phyloP scores from a whole-genome alignment of 2,888 invertebrate genomes.

The Dicranocentrus wangi region DNA sequence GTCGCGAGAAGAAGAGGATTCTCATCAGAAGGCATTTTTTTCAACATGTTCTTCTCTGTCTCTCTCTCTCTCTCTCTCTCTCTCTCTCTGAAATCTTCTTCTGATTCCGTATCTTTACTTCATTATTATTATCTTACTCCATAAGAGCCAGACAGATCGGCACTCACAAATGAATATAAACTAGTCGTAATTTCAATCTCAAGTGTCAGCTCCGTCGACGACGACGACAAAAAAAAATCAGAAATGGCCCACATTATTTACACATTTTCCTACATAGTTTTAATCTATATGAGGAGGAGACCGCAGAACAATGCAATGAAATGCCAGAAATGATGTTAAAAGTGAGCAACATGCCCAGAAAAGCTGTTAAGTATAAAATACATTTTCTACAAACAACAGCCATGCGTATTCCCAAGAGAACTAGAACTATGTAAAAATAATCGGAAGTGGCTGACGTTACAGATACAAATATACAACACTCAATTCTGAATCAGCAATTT shows the following conservation, averaged over 20 bases:
- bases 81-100: neutral
- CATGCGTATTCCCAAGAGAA: neutral
- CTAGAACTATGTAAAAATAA: neutral
- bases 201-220: conserved; percentile 37
- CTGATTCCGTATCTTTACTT: neutral
- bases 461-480: neutral
- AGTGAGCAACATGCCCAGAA: neutral
- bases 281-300: neutral
- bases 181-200: conserved; percentile 27
- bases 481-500: conserved; percentile 3
- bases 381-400: neutral
- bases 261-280: neutral
- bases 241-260: neutral
- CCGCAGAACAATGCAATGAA: conserved; percentile 10
- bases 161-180: conserved; percentile 43
- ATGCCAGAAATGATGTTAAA: neutral
- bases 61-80: neutral
- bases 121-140: neutral
- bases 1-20: neutral
- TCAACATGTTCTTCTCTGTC: neutral
- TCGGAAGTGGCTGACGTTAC: neutral
- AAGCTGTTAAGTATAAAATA: conserved; percentile 2
- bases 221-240: conserved; percentile 10
- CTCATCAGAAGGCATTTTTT: neutral
- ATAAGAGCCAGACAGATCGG: conserved; percentile 34